phyloP scores from a whole-genome alignment of 2,113 vertebrate genomes.

The Piprites chloris region DNA sequence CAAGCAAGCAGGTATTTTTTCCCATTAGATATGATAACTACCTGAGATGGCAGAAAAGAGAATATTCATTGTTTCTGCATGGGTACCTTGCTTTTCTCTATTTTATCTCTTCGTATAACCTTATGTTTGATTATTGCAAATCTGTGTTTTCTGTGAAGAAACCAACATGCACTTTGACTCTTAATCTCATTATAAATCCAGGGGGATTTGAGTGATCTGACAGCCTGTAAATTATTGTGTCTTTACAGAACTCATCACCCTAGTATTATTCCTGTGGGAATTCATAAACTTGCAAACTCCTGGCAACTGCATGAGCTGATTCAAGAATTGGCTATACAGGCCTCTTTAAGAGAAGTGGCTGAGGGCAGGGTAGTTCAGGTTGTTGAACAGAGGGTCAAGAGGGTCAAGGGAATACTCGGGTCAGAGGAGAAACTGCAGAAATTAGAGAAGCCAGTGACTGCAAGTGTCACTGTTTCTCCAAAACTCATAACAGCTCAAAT shows the following conservation, averaged over 20 bases:
- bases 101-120: background rate
- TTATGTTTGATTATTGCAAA: background rate
- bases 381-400: background rate
- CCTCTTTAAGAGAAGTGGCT: rapidly evolving
- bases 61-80: background rate
- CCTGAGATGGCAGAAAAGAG: background rate
- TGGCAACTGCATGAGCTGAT: background rate
- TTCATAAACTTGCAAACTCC: background rate
- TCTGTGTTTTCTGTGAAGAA: background rate
- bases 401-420: background rate
- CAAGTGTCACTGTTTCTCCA: background rate
- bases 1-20: background rate
- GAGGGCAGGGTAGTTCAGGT: background rate
- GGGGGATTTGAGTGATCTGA: background rate
- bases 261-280: background rate
- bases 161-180: background rate
- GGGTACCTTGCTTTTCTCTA: background rate
- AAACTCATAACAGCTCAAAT: background rate
- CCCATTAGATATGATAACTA: background rate
- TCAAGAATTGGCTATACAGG: background rate
- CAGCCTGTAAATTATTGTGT: background rate
- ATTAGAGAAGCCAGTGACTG: background rate
- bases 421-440: background rate
- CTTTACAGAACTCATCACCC: background rate
- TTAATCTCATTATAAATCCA: background rate